These are phyloP conservation scores for Antheraea mylitta DNA, from an alignment of 1,140 invertebrate species.

Conservation along the genomic window DNA sequence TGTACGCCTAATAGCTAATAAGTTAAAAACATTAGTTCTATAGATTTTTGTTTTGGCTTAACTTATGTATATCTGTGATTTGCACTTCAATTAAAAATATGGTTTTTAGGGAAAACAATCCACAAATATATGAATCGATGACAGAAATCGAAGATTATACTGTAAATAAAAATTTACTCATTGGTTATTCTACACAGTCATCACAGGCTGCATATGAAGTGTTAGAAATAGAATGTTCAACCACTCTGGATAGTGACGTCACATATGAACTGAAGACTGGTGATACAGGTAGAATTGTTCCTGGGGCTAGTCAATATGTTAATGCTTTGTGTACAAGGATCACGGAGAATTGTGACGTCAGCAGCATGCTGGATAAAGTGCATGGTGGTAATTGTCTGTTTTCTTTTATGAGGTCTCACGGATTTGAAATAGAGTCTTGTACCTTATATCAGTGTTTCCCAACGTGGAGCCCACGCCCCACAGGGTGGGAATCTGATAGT, in stretches of 20 bases:
- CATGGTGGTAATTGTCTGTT: constrained; percentile 45
- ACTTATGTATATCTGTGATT: too few species aligned
- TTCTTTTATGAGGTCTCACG: too few species aligned
- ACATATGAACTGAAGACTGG: constrained; percentile 59
- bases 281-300: constrained; percentile 50
- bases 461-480: too few species aligned
- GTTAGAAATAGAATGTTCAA: constrained; percentile 58
- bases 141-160: constrained; percentile 43
- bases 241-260: constrained; percentile 44
- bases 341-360: constrained; percentile 52
- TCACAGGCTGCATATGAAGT: constrained; percentile 59
- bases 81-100: too few species aligned
- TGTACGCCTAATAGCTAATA: too few species aligned
- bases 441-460: too few species aligned
- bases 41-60: too few species aligned
- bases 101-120: constrained; percentile 43
- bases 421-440: too few species aligned
- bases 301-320: constrained; percentile 57
- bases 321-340: constrained; percentile 52
- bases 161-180: constrained; percentile 49
- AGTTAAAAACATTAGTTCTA: too few species aligned
- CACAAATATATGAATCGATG: constrained; percentile 44
- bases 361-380: constrained; percentile 55
- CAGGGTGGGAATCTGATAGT: too few species aligned
- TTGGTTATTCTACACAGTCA: constrained; percentile 58